Conservation (phyloP, 2,797 vertebrate genomes). For the Petrocephalus sullivani region DNA sequence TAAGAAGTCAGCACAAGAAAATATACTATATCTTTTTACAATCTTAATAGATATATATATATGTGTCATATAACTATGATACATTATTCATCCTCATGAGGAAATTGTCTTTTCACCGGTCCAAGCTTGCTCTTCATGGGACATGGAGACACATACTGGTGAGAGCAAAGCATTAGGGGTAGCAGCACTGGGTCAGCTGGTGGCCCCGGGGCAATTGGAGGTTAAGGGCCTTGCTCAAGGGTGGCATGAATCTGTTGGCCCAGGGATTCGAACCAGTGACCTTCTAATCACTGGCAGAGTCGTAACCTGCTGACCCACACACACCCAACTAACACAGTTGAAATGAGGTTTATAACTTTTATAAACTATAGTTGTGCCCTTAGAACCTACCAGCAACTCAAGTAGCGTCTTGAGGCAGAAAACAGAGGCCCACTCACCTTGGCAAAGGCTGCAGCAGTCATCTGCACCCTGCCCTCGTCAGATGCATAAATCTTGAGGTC, state of each 20-base stretch:
- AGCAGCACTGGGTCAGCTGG: neutral
- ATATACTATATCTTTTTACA: neutral
- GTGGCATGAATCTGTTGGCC: neutral
- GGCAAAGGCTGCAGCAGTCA: slow-evolving; percentile 84
- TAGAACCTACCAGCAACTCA: neutral
- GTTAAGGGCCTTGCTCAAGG: neutral
- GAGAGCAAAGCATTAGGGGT: neutral
- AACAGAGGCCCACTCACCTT: slow-evolving; percentile 58
- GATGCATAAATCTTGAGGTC: slow-evolving; percentile 86
- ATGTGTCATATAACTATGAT: neutral
- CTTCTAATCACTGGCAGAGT: neutral
- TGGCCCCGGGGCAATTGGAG: neutral
- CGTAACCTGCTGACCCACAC: neutral
- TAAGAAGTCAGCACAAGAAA: neutral
- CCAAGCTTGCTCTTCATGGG: neutral
- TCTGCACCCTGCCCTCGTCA: slow-evolving; percentile 81
- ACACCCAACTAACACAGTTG: neutral
- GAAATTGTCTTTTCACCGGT: neutral
- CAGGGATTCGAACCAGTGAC: neutral
- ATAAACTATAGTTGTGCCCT: neutral
- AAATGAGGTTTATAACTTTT: neutral
- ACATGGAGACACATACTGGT: neutral
- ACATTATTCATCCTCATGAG: neutral
- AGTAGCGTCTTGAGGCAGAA: neutral
- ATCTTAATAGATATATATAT: too few species aligned